A percentile compares a stretch with the other conserved stretches of the same genome.
These are phyloP conservation scores for Characodon lateralis DNA, from an alignment of 2,797 vertebrate species.

Conservation along the genomic window DNA sequence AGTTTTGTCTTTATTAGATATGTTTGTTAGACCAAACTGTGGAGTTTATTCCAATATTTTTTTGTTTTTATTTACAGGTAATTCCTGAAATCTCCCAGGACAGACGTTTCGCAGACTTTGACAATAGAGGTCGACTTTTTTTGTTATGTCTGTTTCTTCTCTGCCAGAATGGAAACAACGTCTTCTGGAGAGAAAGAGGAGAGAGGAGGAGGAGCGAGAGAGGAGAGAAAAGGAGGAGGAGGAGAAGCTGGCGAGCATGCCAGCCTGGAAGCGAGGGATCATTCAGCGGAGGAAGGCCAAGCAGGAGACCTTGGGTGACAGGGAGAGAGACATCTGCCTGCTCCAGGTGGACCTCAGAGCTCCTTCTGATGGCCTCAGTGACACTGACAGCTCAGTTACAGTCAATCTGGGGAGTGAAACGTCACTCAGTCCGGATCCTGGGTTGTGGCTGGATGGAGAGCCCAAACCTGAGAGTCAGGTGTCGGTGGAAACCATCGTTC, in stretches of 20 bases:
- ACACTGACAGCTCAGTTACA: constrained; percentile 54
- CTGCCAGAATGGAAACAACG: constrained; percentile 91
- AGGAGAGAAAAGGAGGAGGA: constrained; percentile 85
- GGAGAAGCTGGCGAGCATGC: constrained; percentile 88
- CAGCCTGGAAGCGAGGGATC: constrained; percentile 90
- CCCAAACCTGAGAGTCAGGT: constrained; percentile 68
- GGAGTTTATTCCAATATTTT: neutral
- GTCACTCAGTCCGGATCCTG: constrained; percentile 57
- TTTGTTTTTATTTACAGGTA: constrained; percentile 35
- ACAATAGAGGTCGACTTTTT: constrained; percentile 28
- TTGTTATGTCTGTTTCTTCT: constrained; percentile 80
- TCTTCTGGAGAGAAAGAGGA: constrained; percentile 87
- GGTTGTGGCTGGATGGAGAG: constrained; percentile 60
- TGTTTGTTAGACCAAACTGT: neutral
- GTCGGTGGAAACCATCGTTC: constrained; percentile 83
- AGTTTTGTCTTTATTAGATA: neutral
- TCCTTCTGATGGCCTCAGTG: constrained; percentile 59
- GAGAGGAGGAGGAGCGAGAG: constrained; percentile 86
- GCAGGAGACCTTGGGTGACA: constrained; percentile 72
- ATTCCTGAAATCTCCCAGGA: constrained; percentile 33
- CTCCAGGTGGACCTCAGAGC: constrained; percentile 56
- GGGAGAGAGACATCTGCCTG: constrained; percentile 56
- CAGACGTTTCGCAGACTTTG: constrained; percentile 14
- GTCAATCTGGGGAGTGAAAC: constrained; percentile 59
- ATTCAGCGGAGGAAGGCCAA: constrained; percentile 88